A percentile compares a stretch with the other conserved stretches of the same genome.
phyloP scores from a whole-genome alignment of 2,888 invertebrate species.

The Eupithecia pulchellata region DNA sequence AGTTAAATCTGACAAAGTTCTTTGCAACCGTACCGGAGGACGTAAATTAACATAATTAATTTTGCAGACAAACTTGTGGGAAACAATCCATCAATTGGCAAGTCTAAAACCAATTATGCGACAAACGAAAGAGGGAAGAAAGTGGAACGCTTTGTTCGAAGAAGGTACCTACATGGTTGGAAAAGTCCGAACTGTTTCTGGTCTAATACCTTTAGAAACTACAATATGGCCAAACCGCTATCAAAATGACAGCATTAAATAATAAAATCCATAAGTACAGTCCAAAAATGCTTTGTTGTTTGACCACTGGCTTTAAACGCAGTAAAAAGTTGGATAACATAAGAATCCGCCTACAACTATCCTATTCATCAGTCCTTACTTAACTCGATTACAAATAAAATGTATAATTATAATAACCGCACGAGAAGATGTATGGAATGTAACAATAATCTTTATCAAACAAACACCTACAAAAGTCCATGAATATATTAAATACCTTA shows the following conservation, averaged over 20 bases:
- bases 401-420: not conserved
- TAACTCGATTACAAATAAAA: not conserved
- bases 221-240: not conserved
- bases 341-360: no score
- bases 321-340: no score
- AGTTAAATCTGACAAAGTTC: conserved; percentile 24
- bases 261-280: no score
- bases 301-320: no score
- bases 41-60: conserved; percentile 76
- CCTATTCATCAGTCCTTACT: no score
- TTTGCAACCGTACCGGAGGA: conserved; percentile 36
- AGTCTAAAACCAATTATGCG: conserved; percentile 70
- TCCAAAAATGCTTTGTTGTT: no score
- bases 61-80: conserved; percentile 69
- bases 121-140: conserved; percentile 46
- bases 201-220: not conserved
- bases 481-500: not conserved
- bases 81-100: conserved; percentile 74
- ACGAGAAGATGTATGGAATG: not conserved
- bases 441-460: not conserved
- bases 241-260: no score
- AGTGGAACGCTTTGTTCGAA: conserved; percentile 34
- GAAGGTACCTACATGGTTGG: not conserved
- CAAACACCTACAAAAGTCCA: not conserved
- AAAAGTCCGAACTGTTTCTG: not conserved